Evolutionary conservation across 2,113 vertebrate genomes (phyloP).

Genomic region (Oreochromis niloticus): DNA sequence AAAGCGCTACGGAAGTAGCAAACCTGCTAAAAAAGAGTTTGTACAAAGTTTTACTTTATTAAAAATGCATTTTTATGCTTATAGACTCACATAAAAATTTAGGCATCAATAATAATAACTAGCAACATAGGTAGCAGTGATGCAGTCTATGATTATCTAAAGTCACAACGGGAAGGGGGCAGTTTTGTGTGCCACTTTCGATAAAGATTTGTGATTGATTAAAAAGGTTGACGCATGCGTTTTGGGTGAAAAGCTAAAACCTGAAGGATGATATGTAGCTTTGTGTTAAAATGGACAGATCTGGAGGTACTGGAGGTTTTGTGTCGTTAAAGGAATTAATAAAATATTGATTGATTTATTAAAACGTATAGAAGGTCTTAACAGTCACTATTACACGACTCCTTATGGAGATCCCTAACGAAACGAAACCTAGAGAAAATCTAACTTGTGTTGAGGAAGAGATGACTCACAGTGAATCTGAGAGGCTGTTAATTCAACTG

Average conservation of each 20-base stretch:
- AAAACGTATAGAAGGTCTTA: not conserved
- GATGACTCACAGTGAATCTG: not conserved
- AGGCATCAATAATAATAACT: not conserved
- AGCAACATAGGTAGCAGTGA: not conserved
- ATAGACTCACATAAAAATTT: fast-evolving
- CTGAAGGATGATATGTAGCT: not conserved
- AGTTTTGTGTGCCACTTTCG: not conserved
- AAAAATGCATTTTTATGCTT: not conserved
- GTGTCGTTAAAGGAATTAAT: not conserved
- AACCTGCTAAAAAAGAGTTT: not conserved
- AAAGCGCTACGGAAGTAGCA: conserved; percentile 46
- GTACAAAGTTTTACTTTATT: not conserved
- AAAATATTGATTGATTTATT: not conserved
- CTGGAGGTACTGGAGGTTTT: not conserved
- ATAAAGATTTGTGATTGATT: not conserved
- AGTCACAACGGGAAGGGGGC: not conserved
- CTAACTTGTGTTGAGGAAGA: not conserved
- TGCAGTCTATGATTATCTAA: not conserved
- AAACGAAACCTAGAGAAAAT: not conserved
- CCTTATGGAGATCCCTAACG: not conserved
- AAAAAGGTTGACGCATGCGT: not conserved
- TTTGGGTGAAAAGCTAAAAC: not conserved
- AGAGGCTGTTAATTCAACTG: not conserved
- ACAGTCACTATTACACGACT: not conserved
- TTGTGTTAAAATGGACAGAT: not conserved